A percentile compares a stretch with the other conserved stretches of the same genome.
phyloP scores from a whole-genome alignment of 2,797 vertebrate genomes.

The Bradypodion pumilum region DNA sequence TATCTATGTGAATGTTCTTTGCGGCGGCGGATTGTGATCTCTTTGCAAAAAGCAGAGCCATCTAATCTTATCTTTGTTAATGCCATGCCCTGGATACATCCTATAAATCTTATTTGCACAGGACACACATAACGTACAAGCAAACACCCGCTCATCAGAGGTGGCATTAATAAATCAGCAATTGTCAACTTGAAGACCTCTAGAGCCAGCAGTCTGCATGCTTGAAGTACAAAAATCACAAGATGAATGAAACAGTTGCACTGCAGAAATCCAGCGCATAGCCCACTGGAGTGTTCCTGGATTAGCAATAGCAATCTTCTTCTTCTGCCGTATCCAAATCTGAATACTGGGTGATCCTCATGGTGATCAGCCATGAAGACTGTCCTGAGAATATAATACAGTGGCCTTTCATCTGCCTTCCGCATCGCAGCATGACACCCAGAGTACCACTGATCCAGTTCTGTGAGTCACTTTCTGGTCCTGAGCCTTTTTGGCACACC shows the following conservation, averaged over 20 bases:
- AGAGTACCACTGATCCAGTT: too few relatives aligned
- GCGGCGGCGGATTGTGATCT: constrained; percentile 24
- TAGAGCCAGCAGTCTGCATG: neutral
- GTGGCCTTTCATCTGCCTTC: too few relatives aligned
- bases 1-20: constrained; percentile 1
- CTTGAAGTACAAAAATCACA: neutral
- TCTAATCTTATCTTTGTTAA: constrained; percentile 46
- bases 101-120: constrained; percentile 31
- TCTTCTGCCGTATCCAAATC: too few relatives aligned
- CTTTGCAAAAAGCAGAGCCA: neutral
- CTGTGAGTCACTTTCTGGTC: too few relatives aligned
- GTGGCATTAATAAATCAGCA: constrained; percentile 35
- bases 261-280: constrained; percentile 11
- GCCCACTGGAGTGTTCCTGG: neutral
- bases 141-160: constrained; percentile 18
- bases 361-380: too few relatives aligned
- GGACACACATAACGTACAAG: neutral
- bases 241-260: constrained; percentile 25
- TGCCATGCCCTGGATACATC: neutral
- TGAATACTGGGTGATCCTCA: too few relatives aligned
- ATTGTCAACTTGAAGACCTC: constrained; percentile 20
- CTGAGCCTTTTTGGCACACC: too few relatives aligned
- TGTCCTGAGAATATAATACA: too few relatives aligned
- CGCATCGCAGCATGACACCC: too few relatives aligned
- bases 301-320: too few relatives aligned